Evolutionary conservation across 2,888 invertebrate species (phyloP), one percentile per base, ranked within the genome.

Genomic region (Orthonevra nobilis): DNA sequence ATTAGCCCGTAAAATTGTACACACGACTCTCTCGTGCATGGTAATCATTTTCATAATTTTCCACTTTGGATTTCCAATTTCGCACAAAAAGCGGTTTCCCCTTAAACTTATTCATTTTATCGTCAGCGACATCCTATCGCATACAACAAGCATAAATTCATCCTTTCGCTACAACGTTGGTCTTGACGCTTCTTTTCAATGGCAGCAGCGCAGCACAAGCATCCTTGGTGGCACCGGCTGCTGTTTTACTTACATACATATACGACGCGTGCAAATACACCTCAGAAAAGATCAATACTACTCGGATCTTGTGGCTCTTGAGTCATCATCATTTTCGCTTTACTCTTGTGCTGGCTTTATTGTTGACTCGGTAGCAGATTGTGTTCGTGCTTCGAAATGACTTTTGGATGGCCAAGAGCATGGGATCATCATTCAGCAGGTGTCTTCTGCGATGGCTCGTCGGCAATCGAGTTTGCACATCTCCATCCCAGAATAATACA

Each of bases 291-390:
- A n/a, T n/a, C n/a, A n/a, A n/a, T n/a, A 54, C 36, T 26, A 5
- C 26, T 36, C 34, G 28, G 42, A 60, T 26, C 20, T n/a, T n/a
- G n/a, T n/a, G n/a, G n/a, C n/a, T n/a, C n/a, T n/a, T n/a, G n/a
- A 52, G 44, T 17, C 17, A 48, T 69, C 61, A 69, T 70, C 75
- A 50, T 56, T 63, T 69, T 50, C 28, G 42, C 56, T 63, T 69
- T 42, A 56, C 28, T 5, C 23, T 46, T 56, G 36, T 44, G 44
- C 28, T 36, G 63, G 54, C 23, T 50, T 48, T 36, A 56, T 69
- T 69, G 63, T 58, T 56, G 50, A 32, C 26, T 50, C 34, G 44
- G 32, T 17, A 42, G 34, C 42, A 64, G 44, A 54, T 44, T 46
- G 60, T 4, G 9, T 52, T n/a, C n/a, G n/a, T n/a, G n/a, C n/a